Percentiles rank a stretch among this genome's conserved stretches.
These are phyloP conservation scores for Macaca mulatta DNA, from an alignment of 2,113 vertebrate species.

Conservation along the genomic window DNA sequence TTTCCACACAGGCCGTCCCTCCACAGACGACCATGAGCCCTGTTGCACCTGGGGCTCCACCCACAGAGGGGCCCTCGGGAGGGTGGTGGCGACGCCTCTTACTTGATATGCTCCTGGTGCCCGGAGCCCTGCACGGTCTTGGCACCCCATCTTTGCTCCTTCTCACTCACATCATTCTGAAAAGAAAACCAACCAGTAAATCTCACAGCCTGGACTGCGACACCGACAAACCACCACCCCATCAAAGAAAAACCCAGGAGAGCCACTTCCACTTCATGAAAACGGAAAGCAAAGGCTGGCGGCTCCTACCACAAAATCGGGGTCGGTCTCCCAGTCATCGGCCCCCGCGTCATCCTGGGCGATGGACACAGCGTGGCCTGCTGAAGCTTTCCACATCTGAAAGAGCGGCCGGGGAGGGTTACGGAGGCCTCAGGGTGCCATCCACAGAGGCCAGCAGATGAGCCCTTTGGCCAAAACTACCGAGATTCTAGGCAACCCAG, in stretches of 20 bases:
- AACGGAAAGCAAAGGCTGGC: background rate
- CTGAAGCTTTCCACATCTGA: constrained; percentile 97
- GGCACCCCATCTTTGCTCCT: constrained; percentile 98
- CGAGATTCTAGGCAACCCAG: background rate
- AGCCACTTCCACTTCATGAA: background rate
- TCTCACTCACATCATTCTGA: constrained; percentile 96
- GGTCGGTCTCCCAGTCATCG: constrained; percentile 98
- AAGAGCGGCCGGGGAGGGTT: background rate
- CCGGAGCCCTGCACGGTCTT: constrained; percentile 96
- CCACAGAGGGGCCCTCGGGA: background rate
- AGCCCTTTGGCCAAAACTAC: background rate
- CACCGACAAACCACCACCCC: background rate
- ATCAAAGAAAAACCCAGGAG: rapidly evolving
- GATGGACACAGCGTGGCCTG: constrained; percentile 88
- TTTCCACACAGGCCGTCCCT: background rate
- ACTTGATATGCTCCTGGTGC: constrained; percentile 98
- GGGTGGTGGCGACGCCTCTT: constrained; percentile 51
- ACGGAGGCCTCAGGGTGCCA: rapidly evolving
- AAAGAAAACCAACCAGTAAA: constrained; percentile 19
- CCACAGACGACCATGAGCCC: background rate
- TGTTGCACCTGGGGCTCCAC: background rate
- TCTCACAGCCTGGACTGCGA: rapidly evolving
- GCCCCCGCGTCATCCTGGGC: constrained; percentile 86
- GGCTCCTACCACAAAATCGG: constrained; percentile 94
- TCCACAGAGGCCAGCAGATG: rapidly evolving